Evolutionary conservation across 2,888 invertebrate species (phyloP), one percentile per base, ranked within the genome.

Genomic region (Sthenelais limicola): DNA sequence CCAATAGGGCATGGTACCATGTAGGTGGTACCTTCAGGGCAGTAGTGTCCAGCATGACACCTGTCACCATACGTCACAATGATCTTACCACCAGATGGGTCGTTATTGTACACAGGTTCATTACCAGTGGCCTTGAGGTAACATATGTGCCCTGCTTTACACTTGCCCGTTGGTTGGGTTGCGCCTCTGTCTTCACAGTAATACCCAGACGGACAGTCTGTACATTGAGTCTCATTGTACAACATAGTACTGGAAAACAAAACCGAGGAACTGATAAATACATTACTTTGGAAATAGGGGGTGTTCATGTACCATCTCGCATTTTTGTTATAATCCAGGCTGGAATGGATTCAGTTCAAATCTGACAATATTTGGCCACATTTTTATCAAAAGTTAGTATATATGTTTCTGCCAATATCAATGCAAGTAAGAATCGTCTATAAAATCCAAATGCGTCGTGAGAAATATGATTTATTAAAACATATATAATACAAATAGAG

Each of bases 81-180:
- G 4, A 85, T 85, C 71, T 83, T 81, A 68, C 84, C 83, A 21
- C 80, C 81, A 0, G 82, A 75, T 3, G 75, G 52, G 73, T 86
- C 85, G 32, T 83, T 79, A 76, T 86, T 85, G 77, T 79, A 86
- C 1, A 86, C 84, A 0, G 86, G 86, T 74, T 85, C 85, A 9
- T 79, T 76, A 30, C 78, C 78, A 2, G 82, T 73, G 15, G 85
- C 85, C 5, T 76, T 76, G 0, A 78, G 78, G 51, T 79, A 86
- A 74, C 86, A 86, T 66, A 86, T 85, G 74, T 86, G 86, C 0
- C 86, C 86, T 1, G 83, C 84, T 54, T 81, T 82, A 76, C 86
- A 86, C 24, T 76, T 71, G 18, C 86, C 86, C 0, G 83, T 78
- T 0, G 85, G 83, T 9, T 76, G 80, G 0, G 74, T 79, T 3